phyloP scores from a whole-genome alignment of 2,888 invertebrate species.

The Steinernema scapterisci region DNA sequence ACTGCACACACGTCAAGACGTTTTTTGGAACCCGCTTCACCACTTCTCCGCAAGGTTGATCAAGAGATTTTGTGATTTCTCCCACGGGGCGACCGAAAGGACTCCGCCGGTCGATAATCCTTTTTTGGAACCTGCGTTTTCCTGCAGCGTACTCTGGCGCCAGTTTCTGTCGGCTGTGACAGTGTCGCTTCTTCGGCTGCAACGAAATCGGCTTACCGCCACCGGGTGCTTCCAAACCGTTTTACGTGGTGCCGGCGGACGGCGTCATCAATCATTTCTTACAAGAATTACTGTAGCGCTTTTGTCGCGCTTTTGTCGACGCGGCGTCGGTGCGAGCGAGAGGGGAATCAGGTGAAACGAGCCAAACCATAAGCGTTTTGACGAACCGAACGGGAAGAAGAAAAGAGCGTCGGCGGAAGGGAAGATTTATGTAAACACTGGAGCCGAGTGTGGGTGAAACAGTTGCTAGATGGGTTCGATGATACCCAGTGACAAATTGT shows the following conservation, averaged over 20 bases:
- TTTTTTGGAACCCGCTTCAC: neutral
- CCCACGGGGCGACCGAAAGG: neutral
- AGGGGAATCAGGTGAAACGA: conserved; percentile 6
- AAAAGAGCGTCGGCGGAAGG: neutral
- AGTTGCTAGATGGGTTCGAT: neutral
- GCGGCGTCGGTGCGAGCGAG: neutral
- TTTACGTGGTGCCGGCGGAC: neutral
- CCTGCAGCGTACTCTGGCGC: neutral
- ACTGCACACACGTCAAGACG: neutral
- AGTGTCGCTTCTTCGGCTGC: neutral
- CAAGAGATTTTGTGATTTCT: neutral
- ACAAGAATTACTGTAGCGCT: conserved; percentile 19
- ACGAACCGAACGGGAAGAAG: neutral
- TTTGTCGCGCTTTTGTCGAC: conserved; percentile 6
- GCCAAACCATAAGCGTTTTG: conserved; percentile 8
- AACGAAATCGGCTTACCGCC: neutral
- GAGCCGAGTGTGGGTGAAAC: neutral
- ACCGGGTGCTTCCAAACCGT: neutral
- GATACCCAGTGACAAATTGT: neutral
- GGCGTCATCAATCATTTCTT: conserved; percentile 8
- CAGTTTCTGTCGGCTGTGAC: no score
- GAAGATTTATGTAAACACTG: conserved; percentile 26
- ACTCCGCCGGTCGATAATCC: neutral
- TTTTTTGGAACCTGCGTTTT: neutral
- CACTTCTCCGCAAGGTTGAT: neutral